Percentiles rank a stretch among this genome's conserved stretches.
Conservation (phyloP, 2,797 vertebrate species). For the Nannoperca australis region DNA sequence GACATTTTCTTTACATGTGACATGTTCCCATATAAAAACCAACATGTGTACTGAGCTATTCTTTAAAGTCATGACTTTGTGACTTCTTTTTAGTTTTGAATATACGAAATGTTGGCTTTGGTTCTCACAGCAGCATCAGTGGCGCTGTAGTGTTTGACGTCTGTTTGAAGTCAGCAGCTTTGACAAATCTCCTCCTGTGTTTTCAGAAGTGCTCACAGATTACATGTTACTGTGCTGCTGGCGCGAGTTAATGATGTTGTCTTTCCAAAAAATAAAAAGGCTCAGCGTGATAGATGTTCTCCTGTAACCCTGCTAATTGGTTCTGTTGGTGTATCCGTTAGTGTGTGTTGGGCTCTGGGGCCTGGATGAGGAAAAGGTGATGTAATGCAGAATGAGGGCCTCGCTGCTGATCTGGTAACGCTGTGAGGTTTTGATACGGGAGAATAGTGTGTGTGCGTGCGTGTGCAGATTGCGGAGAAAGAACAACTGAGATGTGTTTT, state of each 20-base stretch:
- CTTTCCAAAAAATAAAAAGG: conserved; percentile 58
- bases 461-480: conserved; percentile 42
- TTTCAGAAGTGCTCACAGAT: conserved; percentile 30
- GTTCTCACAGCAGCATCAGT: not conserved
- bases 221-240: conserved; percentile 25
- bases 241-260: conserved; percentile 49
- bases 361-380: conserved; percentile 71
- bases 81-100: not conserved
- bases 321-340: conserved; percentile 11
- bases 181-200: conserved; percentile 25
- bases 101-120: not conserved
- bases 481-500: conserved; percentile 81
- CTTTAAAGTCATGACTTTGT: not conserved
- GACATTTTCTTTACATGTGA: not conserved
- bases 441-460: not conserved
- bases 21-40: not conserved
- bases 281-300: conserved; percentile 60
- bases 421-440: conserved; percentile 43
- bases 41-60: not conserved
- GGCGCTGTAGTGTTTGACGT: not conserved
- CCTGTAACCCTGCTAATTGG: conserved; percentile 52
- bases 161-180: conserved; percentile 31
- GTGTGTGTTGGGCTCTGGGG: conserved; percentile 41
- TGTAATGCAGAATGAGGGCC: conserved; percentile 75
- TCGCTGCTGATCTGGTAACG: conserved; percentile 43